Conservation (phyloP, 2,888 invertebrate genomes). For the Hypena proboscidalis region DNA sequence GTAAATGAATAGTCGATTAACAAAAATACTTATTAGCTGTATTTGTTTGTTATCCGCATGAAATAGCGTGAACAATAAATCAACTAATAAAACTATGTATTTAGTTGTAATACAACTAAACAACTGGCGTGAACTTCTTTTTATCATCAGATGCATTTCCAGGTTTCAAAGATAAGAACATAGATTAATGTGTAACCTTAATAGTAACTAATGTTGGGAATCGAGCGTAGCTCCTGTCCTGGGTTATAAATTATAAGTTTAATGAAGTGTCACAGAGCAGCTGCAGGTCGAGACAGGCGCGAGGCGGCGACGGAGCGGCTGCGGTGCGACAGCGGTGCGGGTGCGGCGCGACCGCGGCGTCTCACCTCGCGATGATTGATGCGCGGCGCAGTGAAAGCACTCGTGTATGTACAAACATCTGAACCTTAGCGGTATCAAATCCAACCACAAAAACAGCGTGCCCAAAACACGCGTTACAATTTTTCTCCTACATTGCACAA, state of each 20-base stretch:
- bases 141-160: background rate
- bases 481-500: constrained; percentile 84
- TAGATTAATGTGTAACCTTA: constrained; percentile 4
- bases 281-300: no score
- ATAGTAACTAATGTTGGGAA: constrained; percentile 7
- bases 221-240: constrained; percentile 27
- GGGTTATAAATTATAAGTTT: constrained; percentile 49
- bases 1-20: constrained; percentile 49
- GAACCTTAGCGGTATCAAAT: constrained; percentile 74
- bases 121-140: background rate
- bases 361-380: constrained; percentile 62
- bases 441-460: constrained; percentile 69
- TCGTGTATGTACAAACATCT: constrained; percentile 65
- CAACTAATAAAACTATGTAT: constrained; percentile 21
- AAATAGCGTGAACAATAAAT: constrained; percentile 46
- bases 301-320: constrained; percentile 2
- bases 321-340: constrained; percentile 23
- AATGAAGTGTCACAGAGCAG: constrained; percentile 51
- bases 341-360: constrained; percentile 11
- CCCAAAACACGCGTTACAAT: constrained; percentile 79
- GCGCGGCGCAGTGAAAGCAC: constrained; percentile 75
- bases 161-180: background rate
- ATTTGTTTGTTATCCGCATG: constrained; percentile 42
- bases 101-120: constrained; percentile 19
- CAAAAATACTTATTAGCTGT: constrained; percentile 38